phyloP scores from a whole-genome alignment of 1,140 invertebrate species.

The Cydia fagiglandana region DNA sequence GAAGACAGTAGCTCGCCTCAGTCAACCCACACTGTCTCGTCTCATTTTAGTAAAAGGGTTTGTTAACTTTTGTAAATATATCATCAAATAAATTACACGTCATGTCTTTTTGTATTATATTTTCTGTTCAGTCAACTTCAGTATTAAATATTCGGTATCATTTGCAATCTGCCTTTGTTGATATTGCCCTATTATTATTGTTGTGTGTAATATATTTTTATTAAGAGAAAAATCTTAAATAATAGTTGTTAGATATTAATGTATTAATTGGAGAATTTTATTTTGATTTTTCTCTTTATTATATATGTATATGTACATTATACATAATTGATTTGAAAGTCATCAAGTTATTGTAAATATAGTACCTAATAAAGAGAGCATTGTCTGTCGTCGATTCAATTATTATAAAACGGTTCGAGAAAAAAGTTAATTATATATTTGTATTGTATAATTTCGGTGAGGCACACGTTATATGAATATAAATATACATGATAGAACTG shows the following conservation, averaged over 20 bases:
- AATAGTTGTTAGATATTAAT: constrained; percentile 76
- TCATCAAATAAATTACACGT: constrained; percentile 51
- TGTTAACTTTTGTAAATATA: constrained; percentile 76
- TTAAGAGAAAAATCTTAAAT: constrained; percentile 76
- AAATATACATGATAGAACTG: constrained; percentile 57
- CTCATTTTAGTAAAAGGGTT: constrained; percentile 55
- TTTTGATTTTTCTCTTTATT: constrained; percentile 77
- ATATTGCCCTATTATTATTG: constrained; percentile 61
- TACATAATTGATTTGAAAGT: constrained; percentile 71
- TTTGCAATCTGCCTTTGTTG: constrained; percentile 63
- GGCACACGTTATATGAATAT: constrained; percentile 50
- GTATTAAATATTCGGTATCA: constrained; percentile 58
- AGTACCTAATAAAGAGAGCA: constrained; percentile 56
- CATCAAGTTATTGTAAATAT: constrained; percentile 74
- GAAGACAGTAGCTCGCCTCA: constrained; percentile 33
- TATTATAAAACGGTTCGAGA: constrained; percentile 40
- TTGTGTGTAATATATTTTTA: constrained; percentile 78
- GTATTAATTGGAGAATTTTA: constrained; percentile 77
- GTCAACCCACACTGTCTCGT: constrained; percentile 51
- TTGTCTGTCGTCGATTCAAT: constrained; percentile 55
- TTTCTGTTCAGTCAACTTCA: constrained; percentile 66
- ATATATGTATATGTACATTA: constrained; percentile 74
- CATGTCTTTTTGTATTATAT: constrained; percentile 66
- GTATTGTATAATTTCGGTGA: constrained; percentile 64
- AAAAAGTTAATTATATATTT: constrained; percentile 66